Evolutionary conservation across 2,113 vertebrate species (phyloP), one percentile per base, ranked within the genome.

Genomic region (Pangasianodon hypophthalmus): DNA sequence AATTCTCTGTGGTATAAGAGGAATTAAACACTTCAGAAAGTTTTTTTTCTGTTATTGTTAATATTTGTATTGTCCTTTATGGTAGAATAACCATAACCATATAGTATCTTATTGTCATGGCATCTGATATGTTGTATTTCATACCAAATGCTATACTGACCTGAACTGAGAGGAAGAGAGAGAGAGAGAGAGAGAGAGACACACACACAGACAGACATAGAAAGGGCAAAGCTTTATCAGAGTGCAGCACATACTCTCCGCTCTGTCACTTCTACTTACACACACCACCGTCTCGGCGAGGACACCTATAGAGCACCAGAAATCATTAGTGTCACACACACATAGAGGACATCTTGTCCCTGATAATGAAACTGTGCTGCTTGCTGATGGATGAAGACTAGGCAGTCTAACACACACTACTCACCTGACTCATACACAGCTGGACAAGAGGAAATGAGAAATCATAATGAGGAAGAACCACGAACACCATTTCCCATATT

Each of bases 261-360:
- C 32, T 44, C 24, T 44, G 37, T 84, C 82, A 60, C 56, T 46
- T 84, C 56, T 46, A 62, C 56, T 84, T 84, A 84, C 56, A 84
- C 82, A 62, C 82, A 44, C 56, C 37, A 16, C 19, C 24, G 13
- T 84, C 82, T 62, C 56, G 11, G 21, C 2, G 24, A 84, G 41
- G 56, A 46, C 56, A 62, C 82, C 82, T 62, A 84, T 62, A 84
- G 82, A 62, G 82, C 82, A 84, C 32, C 56, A 84, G 82, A 62
- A 84, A 84, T 84, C 82, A 84, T 84, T 84, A 84, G 56, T 84
- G 82, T 84, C 82, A 84, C 56, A 62, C 16, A 32, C 41, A 56
- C 56, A 84, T 62, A 62, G 41, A 84, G 82, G 82, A 62, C 82
- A 62, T 84, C 56, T 84, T 46, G 82, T 62, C 82, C 56, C 24